A percentile compares a stretch with the other conserved stretches of the same genome.
These are phyloP conservation scores for Dorcus hopei DNA, from an alignment of 2,888 invertebrate species.

Conservation along the genomic window DNA sequence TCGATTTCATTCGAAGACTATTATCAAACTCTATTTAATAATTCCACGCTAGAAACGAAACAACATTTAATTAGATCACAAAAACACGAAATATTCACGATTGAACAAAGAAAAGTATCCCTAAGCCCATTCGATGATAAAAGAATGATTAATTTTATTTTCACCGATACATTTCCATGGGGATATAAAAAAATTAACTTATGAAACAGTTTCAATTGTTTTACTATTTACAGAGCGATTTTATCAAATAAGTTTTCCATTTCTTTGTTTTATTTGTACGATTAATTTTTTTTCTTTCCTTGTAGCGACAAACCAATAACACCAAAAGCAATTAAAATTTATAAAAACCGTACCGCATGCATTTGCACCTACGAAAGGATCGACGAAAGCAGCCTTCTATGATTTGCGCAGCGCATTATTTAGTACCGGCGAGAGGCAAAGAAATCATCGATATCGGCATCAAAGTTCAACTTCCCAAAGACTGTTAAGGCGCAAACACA, in stretches of 20 bases:
- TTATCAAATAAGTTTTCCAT: no score
- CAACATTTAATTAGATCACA: not conserved
- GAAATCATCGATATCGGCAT: constrained; percentile 55
- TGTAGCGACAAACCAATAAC: no score
- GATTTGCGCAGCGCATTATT: constrained; percentile 88
- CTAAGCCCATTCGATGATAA: constrained; percentile 18
- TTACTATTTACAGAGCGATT: no score
- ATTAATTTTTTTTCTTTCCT: no score
- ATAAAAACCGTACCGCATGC: constrained; percentile 82
- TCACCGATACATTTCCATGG: constrained; percentile 1
- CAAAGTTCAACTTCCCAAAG: no score
- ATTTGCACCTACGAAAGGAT: constrained; percentile 78
- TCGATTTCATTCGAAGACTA: constrained; percentile 3
- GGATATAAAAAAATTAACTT: not conserved
- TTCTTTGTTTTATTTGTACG: no score
- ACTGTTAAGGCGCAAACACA: no score
- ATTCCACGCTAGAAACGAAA: not conserved
- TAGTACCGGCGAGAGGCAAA: constrained; percentile 84
- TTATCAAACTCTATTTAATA: not conserved
- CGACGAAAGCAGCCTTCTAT: constrained; percentile 83
- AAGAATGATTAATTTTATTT: constrained; percentile 8
- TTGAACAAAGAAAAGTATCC: constrained; percentile 15
- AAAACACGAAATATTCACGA: constrained; percentile 9
- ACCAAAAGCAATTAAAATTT: constrained; percentile 50
- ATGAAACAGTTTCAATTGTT: no score